Conservation (phyloP, 1,140 invertebrate genomes). For the Calephelis nemesis region DNA sequence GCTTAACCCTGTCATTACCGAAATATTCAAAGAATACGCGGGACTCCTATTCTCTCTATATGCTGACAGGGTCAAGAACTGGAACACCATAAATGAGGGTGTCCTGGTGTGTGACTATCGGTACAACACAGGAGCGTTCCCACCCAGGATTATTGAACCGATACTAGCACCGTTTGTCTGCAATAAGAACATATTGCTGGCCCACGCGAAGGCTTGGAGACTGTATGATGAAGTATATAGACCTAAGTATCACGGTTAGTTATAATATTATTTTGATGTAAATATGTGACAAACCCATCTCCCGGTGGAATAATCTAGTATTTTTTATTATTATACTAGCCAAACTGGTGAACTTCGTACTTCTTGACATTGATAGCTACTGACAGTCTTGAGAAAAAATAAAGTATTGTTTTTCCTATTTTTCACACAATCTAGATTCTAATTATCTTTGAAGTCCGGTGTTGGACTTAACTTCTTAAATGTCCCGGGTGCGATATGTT, state of each 20-base stretch:
- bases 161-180: slow-evolving; percentile 75
- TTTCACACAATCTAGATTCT: no score
- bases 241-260: slow-evolving; percentile 53
- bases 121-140: slow-evolving; percentile 74
- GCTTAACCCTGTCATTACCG: slow-evolving; percentile 81
- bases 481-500: no score
- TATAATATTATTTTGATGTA: no score
- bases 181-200: slow-evolving; percentile 77
- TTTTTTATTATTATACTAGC: no score
- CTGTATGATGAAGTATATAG: slow-evolving; percentile 74
- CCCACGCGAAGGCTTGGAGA: slow-evolving; percentile 81
- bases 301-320: no score
- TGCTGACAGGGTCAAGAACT: slow-evolving; percentile 81
- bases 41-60: slow-evolving; percentile 79
- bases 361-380: no score
- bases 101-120: slow-evolving; percentile 76
- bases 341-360: no score
- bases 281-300: no score
- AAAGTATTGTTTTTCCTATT: no score
- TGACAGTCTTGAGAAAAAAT: no score
- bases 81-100: slow-evolving; percentile 86
- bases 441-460: no score
- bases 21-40: slow-evolving; percentile 82
- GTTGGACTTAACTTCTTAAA: no score
- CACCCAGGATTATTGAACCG: slow-evolving; percentile 64